Evolutionary conservation across 1,140 invertebrate species (phyloP), one percentile per base, ranked within the genome.

Genomic region (Melanaphis sacchari): DNA sequence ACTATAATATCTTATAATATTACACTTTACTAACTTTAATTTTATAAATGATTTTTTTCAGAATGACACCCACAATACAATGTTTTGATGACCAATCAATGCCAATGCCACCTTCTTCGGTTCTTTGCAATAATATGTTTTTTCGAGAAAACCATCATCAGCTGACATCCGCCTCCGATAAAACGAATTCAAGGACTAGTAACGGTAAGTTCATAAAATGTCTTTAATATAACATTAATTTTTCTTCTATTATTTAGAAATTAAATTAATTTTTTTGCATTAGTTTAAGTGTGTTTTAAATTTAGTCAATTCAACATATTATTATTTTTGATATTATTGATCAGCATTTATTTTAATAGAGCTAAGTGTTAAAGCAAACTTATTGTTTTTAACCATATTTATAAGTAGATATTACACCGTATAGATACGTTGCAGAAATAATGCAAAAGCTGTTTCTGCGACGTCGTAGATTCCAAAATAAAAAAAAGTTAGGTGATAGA

Each of bases 61-160:
- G 89, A 43, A 90, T 90, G 89, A 59, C 89, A n/a, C 89, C 89
- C 5, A 90, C 89, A 66, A 90, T 90, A n/a, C 52, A 90, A 59
- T 90, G 89, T 66, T 90, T 41, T n/a, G 89, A 90, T 40, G 89
- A 90, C 31, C 89, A 90, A 41, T 66, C 89, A n/a, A 66, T 66
- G 89, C 89, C 66, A 41, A 90, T 90, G 15, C 38, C 88, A 38
- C 49, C 89, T 22, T 52, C 38, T 41, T 66, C 89, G 38, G 49
- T 90, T n/a, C 54, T 90, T n/a, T 66, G 15, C 22, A 66, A 66
- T 41, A 24, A 66, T 66, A 21, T 90, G 21, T 90, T 90, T 59
- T 66, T 31, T 90, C 89, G 66, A 90, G 89, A 90, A 90, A 31
- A 90, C 40, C 38, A 66, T 11, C 89, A 90, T 31, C 52, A 90